Percentiles rank a stretch among this genome's conserved stretches.
phyloP scores from a whole-genome alignment of 2,113 vertebrate species.

The Cavia aperea region DNA sequence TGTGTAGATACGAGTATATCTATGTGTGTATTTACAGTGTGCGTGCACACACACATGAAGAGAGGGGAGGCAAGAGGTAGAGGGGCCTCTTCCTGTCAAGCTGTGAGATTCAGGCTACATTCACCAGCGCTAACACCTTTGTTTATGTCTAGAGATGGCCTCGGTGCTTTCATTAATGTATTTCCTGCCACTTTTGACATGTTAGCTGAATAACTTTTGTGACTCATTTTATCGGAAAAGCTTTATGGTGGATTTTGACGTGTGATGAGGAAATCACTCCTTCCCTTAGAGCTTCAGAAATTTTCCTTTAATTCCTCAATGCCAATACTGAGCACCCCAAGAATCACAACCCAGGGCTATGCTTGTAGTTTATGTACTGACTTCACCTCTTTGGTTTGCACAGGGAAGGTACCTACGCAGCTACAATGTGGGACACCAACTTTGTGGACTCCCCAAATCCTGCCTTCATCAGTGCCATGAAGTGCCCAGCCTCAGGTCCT shows the following conservation, averaged over 20 bases:
- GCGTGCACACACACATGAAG: background rate
- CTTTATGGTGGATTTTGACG: background rate
- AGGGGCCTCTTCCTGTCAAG: background rate
- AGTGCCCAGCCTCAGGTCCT: too few species aligned
- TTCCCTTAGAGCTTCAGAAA: background rate
- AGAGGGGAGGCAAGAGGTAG: background rate
- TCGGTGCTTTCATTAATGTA: background rate
- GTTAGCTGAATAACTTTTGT: background rate
- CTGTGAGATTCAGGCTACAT: background rate
- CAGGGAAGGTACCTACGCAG: too few species aligned
- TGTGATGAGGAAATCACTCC: background rate
- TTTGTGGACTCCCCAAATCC: background rate
- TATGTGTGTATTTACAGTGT: background rate
- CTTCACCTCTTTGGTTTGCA: background rate
- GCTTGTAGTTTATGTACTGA: background rate
- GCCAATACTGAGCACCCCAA: background rate
- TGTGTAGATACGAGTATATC: too few species aligned
- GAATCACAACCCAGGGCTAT: too few species aligned
- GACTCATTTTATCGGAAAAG: background rate
- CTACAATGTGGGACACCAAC: background rate
- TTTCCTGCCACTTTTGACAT: background rate
- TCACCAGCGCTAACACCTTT: conserved; percentile 46
- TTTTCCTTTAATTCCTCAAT: background rate
- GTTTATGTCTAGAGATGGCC: conserved; percentile 7
- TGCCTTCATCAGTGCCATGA: too few species aligned